Conservation (phyloP, 2,888 invertebrate species). For the Pardosa pseudoannulata region DNA sequence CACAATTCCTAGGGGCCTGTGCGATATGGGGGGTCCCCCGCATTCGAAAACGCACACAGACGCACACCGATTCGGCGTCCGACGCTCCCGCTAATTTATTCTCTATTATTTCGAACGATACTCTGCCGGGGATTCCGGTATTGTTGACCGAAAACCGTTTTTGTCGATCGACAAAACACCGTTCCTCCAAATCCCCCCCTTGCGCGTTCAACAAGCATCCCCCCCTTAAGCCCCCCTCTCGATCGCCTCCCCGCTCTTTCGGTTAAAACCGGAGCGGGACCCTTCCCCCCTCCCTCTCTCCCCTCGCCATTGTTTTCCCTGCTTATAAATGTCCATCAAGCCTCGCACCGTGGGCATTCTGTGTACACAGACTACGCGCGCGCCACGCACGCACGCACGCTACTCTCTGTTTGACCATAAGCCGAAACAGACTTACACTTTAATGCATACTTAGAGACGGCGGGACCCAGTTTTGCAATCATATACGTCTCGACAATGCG, state of each 20-base stretch:
- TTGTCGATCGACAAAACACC: not conserved
- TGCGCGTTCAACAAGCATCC: not conserved
- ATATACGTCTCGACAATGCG: conserved; percentile 17
- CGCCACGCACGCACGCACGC: no score
- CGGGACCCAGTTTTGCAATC: conserved; percentile 55
- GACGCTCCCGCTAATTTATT: not conserved
- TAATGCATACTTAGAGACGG: conserved; percentile 68
- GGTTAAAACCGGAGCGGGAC: no score
- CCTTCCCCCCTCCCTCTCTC: not conserved
- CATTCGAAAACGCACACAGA: no score
- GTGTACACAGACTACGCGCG: conserved; percentile 32
- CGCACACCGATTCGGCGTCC: not conserved
- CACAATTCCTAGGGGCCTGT: no score
- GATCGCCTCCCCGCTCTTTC: no score
- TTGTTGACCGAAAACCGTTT: not conserved
- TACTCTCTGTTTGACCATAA: conserved; percentile 37
- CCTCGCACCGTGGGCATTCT: not conserved
- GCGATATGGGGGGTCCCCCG: no score
- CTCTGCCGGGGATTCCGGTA: not conserved
- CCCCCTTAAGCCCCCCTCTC: not conserved
- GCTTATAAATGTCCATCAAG: conserved; percentile 67
- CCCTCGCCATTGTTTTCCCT: conserved; percentile 48
- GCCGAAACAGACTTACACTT: conserved; percentile 65
- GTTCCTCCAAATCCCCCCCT: not conserved
- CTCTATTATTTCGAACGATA: not conserved